Evolutionary conservation across 2,113 vertebrate species (phyloP).

Genomic region (Nannospalax galili): DNA sequence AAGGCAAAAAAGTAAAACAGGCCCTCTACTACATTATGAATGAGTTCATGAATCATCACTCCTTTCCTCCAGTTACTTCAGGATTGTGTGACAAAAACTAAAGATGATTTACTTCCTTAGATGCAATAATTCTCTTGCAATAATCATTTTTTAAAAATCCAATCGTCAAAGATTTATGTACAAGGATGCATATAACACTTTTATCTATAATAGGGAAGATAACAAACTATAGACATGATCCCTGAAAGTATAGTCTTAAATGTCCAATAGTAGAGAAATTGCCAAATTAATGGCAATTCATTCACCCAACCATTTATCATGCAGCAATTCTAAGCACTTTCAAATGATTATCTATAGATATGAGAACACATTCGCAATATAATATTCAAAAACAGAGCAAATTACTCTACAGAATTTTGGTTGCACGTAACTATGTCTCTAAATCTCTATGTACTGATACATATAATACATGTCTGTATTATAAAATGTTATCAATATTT

Average conservation of each 20-base stretch:
- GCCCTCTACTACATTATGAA: neutral
- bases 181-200: neutral
- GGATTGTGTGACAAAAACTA: neutral
- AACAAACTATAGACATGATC: too few relatives aligned
- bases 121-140: constrained; percentile 41
- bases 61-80: constrained; percentile 19
- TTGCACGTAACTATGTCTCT: neutral
- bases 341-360: constrained; percentile 25
- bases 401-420: neutral
- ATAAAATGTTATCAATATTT: constrained; percentile 26
- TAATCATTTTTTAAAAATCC: constrained; percentile 49
- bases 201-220: constrained; percentile 49
- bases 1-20: constrained; percentile 47
- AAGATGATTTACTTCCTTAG: constrained; percentile 34
- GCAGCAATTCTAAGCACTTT: constrained; percentile 26
- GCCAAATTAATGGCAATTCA: neutral
- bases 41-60: constrained; percentile 8
- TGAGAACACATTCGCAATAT: neutral
- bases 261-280: constrained; percentile 6
- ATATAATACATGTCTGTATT: neutral
- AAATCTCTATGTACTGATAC: neutral
- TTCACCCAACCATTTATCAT: neutral
- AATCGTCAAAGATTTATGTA: constrained; percentile 42
- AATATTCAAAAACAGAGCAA: constrained; percentile 1
- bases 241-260: too few relatives aligned